Percentiles rank a stretch among this genome's conserved stretches.
Evolutionary conservation across 2,797 vertebrate genomes (phyloP).

Genomic region (Otolemur crassicaudatus): DNA sequence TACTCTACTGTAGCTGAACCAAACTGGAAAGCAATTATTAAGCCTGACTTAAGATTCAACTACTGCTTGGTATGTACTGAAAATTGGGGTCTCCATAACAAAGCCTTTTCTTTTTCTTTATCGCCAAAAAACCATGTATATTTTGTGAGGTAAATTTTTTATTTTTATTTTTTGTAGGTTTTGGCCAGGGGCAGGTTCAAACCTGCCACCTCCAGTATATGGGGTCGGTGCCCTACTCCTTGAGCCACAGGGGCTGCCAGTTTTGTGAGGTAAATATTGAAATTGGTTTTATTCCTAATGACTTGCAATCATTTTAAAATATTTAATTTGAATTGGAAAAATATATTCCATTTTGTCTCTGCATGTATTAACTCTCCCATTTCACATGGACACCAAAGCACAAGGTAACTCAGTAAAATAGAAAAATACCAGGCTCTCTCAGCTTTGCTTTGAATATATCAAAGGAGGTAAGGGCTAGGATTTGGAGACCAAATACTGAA

Average conservation of each 20-base stretch:
- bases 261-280: conserved; percentile 37
- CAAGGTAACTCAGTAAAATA: background rate
- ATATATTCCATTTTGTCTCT: background rate
- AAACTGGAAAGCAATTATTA: conserved; percentile 10
- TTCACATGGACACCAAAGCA: conserved; percentile 27
- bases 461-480: background rate
- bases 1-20: background rate
- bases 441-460: background rate
- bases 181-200: too few relatives aligned
- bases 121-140: background rate
- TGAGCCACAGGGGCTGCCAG: too few relatives aligned
- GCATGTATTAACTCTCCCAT: background rate
- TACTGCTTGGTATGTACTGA: background rate
- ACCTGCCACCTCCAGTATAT: too few relatives aligned
- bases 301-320: conserved; percentile 7
- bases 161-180: too few relatives aligned
- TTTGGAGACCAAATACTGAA: background rate
- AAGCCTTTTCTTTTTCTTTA: background rate
- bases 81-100: background rate
- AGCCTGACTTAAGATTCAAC: conserved; percentile 48
- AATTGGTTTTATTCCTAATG: background rate
- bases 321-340: conserved; percentile 23
- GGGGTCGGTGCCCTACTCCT: too few relatives aligned
- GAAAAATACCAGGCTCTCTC: background rate
- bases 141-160: conserved; percentile 18